Evolutionary conservation across 2,113 vertebrate species (phyloP), one percentile per base, ranked within the genome.

Genomic region (Callipepla californica): DNA sequence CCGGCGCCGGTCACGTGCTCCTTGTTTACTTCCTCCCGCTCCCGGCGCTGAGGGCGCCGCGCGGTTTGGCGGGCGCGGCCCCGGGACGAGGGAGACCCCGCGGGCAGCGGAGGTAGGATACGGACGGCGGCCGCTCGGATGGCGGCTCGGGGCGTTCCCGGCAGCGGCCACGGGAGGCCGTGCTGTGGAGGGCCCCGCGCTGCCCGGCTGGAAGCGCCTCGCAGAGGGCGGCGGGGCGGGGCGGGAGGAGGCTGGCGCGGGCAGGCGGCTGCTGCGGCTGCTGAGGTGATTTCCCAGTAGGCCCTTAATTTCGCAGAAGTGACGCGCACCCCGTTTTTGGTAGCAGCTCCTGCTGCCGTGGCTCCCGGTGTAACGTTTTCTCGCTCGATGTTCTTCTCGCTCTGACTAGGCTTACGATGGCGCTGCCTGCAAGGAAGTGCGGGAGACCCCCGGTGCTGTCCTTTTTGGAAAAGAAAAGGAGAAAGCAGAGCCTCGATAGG

Each of bases 291-390:
- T 4, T 11, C 14, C 1, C 1, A 3, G n/a, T 16, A 2, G 36
- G 66, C 2, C 11, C 26, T 7, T 18, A 4, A 3, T 11, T 21
- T 13, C 20, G 0, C 1, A 4, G 45, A 13, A 38, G 16, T 7
- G 2, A 6, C 3, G 22, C 36, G 6, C 13, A 32, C 4, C 2
- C 1, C 16, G 34, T 30, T 20, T 58, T 12, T n/a, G 32, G 55
- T 9, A 57, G 30, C 55, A 57, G 30, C 30, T 57, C 22, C 26
- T 2, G 8, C 50, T 9, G 57, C 1, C 34, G 1, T 7, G 62
- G 0, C 8, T 5, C 8, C 0, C 10, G 16, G 3, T 1, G 0
- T 3, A 1, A 1, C 2, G 19, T 3, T 3, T 34, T 13, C 30
- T 67, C 13, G 0, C 13, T 45, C 9, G 87, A 3, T 1, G 9